phyloP scores from a whole-genome alignment of 1,140 invertebrate species.

The Papilio polyxenes region DNA sequence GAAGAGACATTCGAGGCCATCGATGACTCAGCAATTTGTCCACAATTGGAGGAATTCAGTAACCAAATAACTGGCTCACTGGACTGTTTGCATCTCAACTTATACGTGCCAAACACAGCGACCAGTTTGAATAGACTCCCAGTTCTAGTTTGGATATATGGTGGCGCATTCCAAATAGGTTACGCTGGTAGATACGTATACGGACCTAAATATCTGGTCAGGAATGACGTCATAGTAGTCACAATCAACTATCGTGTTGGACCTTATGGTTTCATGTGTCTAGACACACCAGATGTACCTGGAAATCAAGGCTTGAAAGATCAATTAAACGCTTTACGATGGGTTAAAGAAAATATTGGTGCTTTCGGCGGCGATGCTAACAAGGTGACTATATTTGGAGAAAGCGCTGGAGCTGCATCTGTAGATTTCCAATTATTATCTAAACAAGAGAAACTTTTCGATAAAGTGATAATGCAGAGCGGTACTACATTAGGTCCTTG shows the following conservation, averaged over 20 bases:
- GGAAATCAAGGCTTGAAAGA: conserved; percentile 34
- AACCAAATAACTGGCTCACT: background rate
- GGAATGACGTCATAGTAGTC: conserved; percentile 82
- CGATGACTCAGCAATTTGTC: conserved; percentile 35
- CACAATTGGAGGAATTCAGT: conserved; percentile 28
- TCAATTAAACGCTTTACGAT: conserved; percentile 25
- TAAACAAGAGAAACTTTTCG: background rate
- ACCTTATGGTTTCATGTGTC: conserved; percentile 35
- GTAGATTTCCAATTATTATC: conserved; percentile 28
- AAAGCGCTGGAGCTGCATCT: conserved; percentile 13
- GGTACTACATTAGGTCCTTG: conserved; percentile 8
- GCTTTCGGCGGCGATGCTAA: conserved; percentile 26
- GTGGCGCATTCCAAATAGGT: conserved; percentile 83
- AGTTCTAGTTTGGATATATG: conserved; percentile 87
- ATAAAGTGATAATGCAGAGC: conserved; percentile 33
- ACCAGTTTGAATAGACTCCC: conserved; percentile 60
- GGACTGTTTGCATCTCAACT: conserved; percentile 57
- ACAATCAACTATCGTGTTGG: conserved; percentile 25
- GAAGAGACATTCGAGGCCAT: conserved; percentile 36
- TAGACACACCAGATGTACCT: conserved; percentile 22
- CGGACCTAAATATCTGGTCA: conserved; percentile 79
- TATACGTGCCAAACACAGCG: conserved; percentile 54
- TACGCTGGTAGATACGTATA: conserved; percentile 69
- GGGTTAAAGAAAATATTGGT: conserved; percentile 21
- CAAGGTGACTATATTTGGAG: conserved; percentile 26